Evolutionary conservation across 2,113 vertebrate species (phyloP).

Genomic region (Grammomys dolichurus): DNA sequence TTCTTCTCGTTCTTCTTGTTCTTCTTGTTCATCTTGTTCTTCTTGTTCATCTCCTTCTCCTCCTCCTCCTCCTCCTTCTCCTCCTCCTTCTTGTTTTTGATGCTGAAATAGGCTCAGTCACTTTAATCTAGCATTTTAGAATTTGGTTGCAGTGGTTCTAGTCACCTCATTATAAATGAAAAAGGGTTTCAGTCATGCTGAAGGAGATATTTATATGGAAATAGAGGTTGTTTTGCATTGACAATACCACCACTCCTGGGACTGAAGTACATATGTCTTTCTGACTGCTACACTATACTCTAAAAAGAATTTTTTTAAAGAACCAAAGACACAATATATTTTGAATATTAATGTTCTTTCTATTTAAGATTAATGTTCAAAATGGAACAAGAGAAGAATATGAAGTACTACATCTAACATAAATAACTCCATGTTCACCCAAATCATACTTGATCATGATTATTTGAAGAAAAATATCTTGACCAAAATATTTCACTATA

Average conservation of each 20-base stretch:
- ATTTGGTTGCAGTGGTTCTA: conserved; percentile 82
- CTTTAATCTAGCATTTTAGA: conserved; percentile 85
- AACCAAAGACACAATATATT: conserved; percentile 60
- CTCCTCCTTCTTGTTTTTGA: conserved; percentile 58
- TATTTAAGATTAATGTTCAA: conserved; percentile 53
- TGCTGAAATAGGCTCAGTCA: conserved; percentile 77
- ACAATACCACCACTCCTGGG: conserved; percentile 81
- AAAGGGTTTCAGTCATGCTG: conserved; percentile 84
- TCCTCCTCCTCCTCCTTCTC: too few relatives aligned
- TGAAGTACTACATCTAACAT: background rate
- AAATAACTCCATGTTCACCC: conserved; percentile 27
- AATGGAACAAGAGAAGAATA: conserved; percentile 48
- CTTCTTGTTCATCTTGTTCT: background rate
- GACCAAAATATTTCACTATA: conserved; percentile 37
- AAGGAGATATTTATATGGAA: conserved; percentile 88
- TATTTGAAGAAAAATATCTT: conserved; percentile 1
- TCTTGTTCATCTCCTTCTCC: too few relatives aligned
- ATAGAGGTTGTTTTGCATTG: conserved; percentile 84
- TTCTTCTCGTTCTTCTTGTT: too few relatives aligned
- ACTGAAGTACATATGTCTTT: conserved; percentile 79
- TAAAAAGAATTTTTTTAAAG: conserved; percentile 49
- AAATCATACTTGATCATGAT: conserved; percentile 33
- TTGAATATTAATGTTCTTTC: conserved; percentile 67
- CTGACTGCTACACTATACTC: conserved; percentile 76
- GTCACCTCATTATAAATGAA: conserved; percentile 82